Conservation (phyloP, 2,113 vertebrate genomes). For the Clarias gariepinus region DNA sequence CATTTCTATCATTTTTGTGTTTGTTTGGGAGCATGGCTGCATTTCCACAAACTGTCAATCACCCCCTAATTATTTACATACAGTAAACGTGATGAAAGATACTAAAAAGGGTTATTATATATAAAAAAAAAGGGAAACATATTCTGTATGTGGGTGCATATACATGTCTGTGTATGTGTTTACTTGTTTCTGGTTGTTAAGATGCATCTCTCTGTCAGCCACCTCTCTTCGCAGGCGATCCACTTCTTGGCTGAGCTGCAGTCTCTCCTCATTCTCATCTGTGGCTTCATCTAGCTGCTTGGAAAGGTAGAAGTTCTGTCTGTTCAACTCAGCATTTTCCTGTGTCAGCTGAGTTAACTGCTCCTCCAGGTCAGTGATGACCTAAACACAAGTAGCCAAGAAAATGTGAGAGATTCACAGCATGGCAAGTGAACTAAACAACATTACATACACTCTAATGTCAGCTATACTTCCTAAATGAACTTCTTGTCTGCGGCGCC, state of each 20-base stretch:
- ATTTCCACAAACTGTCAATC: constrained; percentile 6
- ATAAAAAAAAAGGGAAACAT: background rate
- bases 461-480: no score
- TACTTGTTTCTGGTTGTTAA: constrained; percentile 97
- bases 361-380: constrained; percentile 96
- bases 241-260: constrained; percentile 86
- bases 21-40: background rate
- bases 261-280: constrained; percentile 82
- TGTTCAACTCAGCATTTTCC: constrained; percentile 95
- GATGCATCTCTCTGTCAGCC: constrained; percentile 95
- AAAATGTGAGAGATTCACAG: background rate
- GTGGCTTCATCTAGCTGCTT: constrained; percentile 93
- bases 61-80: background rate
- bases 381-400: constrained; percentile 67
- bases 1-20: background rate
- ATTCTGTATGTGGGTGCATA: background rate
- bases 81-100: background rate
- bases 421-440: background rate
- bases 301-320: constrained; percentile 94
- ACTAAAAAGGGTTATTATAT: background rate
- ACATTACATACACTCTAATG: no score
- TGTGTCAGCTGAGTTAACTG: constrained; percentile 92
- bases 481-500: no score
- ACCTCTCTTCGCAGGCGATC: constrained; percentile 92
- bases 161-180: constrained; percentile 32